A percentile compares a stretch with the other conserved stretches of the same genome.
Conservation (phyloP, 1,140 invertebrate species). For the Zophobas atratus region DNA sequence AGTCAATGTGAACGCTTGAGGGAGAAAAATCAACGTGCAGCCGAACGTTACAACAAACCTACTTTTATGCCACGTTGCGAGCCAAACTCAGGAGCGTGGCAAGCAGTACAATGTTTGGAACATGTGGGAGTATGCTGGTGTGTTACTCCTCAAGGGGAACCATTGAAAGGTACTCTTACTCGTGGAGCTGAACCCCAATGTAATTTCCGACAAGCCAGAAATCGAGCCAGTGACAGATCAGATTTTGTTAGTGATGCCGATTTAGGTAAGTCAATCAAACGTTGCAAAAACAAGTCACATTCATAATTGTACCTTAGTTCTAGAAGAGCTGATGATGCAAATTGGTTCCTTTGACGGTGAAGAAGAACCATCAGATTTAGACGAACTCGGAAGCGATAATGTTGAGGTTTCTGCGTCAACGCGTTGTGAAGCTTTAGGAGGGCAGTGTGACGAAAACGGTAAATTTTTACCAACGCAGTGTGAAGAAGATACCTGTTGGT, state of each 20-base stretch:
- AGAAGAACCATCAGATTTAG: slow-evolving; percentile 53
- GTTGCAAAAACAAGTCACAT: background rate
- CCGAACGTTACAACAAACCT: slow-evolving; percentile 79
- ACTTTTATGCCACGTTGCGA: slow-evolving; percentile 84
- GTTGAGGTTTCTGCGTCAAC: slow-evolving; percentile 68
- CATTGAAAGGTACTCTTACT: slow-evolving; percentile 83
- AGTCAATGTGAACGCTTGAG: slow-evolving; percentile 85
- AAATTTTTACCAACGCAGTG: slow-evolving; percentile 84
- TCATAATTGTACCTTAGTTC: slow-evolving; percentile 66
- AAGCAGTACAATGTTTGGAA: slow-evolving; percentile 85
- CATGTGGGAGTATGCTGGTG: slow-evolving; percentile 90
- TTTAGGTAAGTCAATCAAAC: slow-evolving; percentile 57
- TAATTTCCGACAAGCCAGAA: slow-evolving; percentile 82
- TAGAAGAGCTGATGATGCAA: slow-evolving; percentile 78
- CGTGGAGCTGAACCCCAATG: slow-evolving; percentile 80
- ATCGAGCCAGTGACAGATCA: slow-evolving; percentile 66
- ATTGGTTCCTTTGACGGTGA: slow-evolving; percentile 70
- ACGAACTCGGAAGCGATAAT: slow-evolving; percentile 60
- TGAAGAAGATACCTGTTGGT: slow-evolving; percentile 84
- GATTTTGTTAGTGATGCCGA: slow-evolving; percentile 65
- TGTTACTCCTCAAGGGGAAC: slow-evolving; percentile 84
- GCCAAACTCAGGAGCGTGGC: slow-evolving; percentile 81
- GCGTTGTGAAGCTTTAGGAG: slow-evolving; percentile 75
- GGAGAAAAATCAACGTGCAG: slow-evolving; percentile 81
- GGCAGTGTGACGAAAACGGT: slow-evolving; percentile 77